Conservation (phyloP, 2,797 vertebrate genomes). For the Galago senegalensis region DNA sequence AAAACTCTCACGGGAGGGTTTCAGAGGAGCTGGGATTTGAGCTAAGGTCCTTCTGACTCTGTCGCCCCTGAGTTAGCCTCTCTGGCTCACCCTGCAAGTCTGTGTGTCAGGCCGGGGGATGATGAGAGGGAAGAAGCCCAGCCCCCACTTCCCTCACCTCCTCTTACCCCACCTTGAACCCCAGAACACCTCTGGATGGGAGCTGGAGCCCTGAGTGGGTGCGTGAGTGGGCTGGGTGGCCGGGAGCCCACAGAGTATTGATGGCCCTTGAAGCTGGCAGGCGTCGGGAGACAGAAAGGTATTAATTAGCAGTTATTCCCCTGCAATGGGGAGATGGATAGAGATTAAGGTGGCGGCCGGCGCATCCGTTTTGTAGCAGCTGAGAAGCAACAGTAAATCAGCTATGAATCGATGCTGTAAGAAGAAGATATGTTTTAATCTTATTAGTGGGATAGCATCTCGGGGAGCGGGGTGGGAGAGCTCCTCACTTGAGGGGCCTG, state of each 20-base stretch:
- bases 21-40: not conserved
- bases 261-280: slow-evolving; percentile 59
- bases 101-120: not conserved
- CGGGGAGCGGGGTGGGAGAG: slow-evolving; percentile 70
- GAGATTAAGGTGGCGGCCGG: slow-evolving; percentile 85
- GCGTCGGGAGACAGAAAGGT: slow-evolving; percentile 74
- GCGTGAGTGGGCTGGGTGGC: not conserved
- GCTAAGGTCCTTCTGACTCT: not conserved
- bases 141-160: not conserved
- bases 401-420: slow-evolving; percentile 85
- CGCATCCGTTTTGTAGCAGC: slow-evolving; percentile 71
- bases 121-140: not conserved
- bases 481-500: not conserved
- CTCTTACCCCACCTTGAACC: not conserved
- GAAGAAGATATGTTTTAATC: slow-evolving; percentile 88
- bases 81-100: rapidly evolving
- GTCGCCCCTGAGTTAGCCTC: not conserved
- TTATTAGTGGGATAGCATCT: slow-evolving; percentile 83
- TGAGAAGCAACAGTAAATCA: slow-evolving; percentile 83
- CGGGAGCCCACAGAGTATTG: slow-evolving; percentile 11
- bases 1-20: rapidly evolving
- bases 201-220: not conserved
- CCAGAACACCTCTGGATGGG: not conserved
- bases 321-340: slow-evolving; percentile 71
- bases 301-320: slow-evolving; percentile 87